Conservation (phyloP, 2,888 invertebrate genomes). For the Aplocera efformata region DNA sequence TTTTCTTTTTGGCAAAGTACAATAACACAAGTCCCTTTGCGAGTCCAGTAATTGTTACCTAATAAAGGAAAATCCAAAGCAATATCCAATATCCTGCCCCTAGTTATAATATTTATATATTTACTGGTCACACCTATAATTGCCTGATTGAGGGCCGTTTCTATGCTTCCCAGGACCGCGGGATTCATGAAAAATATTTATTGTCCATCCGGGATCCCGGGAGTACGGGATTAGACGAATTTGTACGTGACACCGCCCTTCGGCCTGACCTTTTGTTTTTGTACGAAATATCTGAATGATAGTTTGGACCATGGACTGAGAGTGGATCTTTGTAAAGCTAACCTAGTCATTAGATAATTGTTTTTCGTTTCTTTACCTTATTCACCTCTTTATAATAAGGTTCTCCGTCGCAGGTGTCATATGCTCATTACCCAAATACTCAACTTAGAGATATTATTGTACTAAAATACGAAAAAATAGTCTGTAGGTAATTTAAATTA, state of each 20-base stretch:
- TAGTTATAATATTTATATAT: constrained; percentile 57
- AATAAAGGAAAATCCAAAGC: constrained; percentile 13
- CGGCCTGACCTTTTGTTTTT: constrained; percentile 37
- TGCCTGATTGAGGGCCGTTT: constrained; percentile 77
- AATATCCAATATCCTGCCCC: constrained; percentile 44
- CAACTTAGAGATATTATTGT: too few species aligned
- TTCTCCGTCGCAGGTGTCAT: too few species aligned
- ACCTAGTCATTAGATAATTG: too few species aligned
- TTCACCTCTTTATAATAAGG: too few species aligned
- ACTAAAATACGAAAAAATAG: too few species aligned
- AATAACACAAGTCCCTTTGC: constrained; percentile 7
- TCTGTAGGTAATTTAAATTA: too few species aligned
- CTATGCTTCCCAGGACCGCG: constrained; percentile 64
- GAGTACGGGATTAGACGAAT: constrained; percentile 68
- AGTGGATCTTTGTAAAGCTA: too few species aligned
- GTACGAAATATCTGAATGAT: constrained; percentile 7
- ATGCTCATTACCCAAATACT: too few species aligned
- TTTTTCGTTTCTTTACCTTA: too few species aligned
- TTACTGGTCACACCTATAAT: constrained; percentile 75
- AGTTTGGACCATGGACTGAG: too few species aligned
- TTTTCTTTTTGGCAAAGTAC: constrained; percentile 4
- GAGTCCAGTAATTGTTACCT: constrained; percentile 14
- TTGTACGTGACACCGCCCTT: constrained; percentile 62
- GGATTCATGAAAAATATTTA: constrained; percentile 79
- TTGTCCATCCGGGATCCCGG: constrained; percentile 53